phyloP scores from a whole-genome alignment of 2,797 vertebrate genomes.

The Enteromius trimaculatus region DNA sequence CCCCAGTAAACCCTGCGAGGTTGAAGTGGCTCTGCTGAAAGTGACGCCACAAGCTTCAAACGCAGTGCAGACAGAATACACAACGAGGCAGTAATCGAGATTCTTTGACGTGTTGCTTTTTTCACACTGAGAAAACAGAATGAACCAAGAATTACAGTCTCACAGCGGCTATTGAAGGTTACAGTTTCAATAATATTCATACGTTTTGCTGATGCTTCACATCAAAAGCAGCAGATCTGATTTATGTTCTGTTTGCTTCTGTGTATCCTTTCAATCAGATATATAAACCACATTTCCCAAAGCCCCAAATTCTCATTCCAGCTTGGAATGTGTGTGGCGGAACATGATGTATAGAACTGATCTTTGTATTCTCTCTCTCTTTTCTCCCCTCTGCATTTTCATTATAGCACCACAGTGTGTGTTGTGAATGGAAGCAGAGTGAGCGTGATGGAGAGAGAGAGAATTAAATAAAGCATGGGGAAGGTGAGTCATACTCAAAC shows the following conservation, averaged over 20 bases:
- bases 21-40: constrained; percentile 26
- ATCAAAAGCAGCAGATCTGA: constrained; percentile 9
- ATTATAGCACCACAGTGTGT: constrained; percentile 46
- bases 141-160: constrained; percentile 22
- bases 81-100: background rate
- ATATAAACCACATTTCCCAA: constrained; percentile 42
- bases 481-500: constrained; percentile 67
- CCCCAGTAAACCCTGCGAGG: constrained; percentile 35
- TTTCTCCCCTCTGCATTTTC: constrained; percentile 31
- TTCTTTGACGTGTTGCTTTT: constrained; percentile 7
- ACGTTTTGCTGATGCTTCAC: constrained; percentile 6
- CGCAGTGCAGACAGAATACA: constrained; percentile 2
- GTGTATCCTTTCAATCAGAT: constrained; percentile 15
- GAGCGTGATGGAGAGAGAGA: constrained; percentile 29
- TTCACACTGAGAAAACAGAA: constrained; percentile 21
- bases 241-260: constrained; percentile 45
- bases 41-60: constrained; percentile 26
- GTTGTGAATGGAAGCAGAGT: constrained; percentile 51
- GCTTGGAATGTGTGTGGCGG: constrained; percentile 23
- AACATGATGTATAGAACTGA: constrained; percentile 38
- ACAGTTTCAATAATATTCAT: constrained; percentile 22
- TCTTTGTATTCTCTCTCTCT: constrained; percentile 36
- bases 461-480: constrained; percentile 45
- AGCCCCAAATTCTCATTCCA: constrained; percentile 34
- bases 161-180: constrained; percentile 24